These are phyloP conservation scores for Ichneumoninae sp. DNA, from an alignment of 2,888 invertebrate genomes.

Conservation along the genomic window DNA sequence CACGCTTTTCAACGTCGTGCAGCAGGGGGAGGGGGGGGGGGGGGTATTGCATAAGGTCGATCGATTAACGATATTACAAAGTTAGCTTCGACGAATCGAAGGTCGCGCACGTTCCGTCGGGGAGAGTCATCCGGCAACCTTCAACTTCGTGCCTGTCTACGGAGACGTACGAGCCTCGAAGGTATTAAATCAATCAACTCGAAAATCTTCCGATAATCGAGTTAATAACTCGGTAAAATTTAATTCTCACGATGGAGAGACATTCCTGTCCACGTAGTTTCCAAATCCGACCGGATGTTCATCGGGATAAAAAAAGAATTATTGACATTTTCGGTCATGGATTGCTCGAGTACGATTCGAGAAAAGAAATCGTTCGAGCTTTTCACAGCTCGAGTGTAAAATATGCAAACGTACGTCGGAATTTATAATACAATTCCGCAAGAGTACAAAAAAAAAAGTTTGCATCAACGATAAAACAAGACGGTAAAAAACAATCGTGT, in stretches of 20 bases:
- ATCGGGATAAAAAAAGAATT: too few species aligned
- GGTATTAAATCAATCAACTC: neutral
- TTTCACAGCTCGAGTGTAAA: too few species aligned
- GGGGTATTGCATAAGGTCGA: conserved; percentile 17
- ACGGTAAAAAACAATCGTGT: too few species aligned
- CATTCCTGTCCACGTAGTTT: neutral
- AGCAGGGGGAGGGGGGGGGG: neutral
- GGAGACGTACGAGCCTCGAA: neutral
- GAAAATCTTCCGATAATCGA: neutral
- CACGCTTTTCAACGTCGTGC: conserved; percentile 1
- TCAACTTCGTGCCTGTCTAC: neutral
- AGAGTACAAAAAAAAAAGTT: too few species aligned
- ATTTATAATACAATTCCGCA: too few species aligned
- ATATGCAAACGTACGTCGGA: too few species aligned
- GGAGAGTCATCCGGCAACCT: conserved; percentile 25
- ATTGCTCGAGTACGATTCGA: too few species aligned
- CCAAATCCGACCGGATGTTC: too few species aligned
- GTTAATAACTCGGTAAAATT: neutral
- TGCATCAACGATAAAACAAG: too few species aligned
- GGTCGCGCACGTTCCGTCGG: conserved; percentile 37
- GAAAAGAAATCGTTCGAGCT: too few species aligned
- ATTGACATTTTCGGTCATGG: too few species aligned
- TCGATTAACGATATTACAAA: conserved; percentile 48
- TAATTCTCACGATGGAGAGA: neutral
- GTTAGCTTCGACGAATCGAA: conserved; percentile 45